Evolutionary conservation across 1,140 invertebrate species (phyloP), one percentile per base, ranked within the genome.

Genomic region (Drosophila punjabiensis): DNA sequence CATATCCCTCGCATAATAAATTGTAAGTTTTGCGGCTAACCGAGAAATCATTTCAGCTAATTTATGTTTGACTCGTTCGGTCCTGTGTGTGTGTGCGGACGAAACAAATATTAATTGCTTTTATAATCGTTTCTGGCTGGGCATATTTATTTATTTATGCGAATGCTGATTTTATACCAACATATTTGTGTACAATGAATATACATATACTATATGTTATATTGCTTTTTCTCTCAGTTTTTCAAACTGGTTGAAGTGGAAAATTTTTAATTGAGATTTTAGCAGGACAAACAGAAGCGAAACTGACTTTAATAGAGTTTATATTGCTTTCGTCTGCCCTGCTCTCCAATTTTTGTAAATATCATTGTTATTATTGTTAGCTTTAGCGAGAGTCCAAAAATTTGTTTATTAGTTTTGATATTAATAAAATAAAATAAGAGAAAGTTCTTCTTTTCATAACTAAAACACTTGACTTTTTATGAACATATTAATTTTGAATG

Each of bases 41-140:
- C 79, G 24, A 75, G 73, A 82, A 80, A 87, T 87, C 65, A 81
- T 87, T 80, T 87, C 62, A 78, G 84, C 80, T 87, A 87, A 87
- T 87, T 87, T 87, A 74, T 83, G 65, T 74, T 56, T 70, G 35
- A 39, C 58, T 60, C 50, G 39, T 61, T 74, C 20, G 55, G n/a
- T 6, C 7, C 69, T 43, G 16, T 60, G 20, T 24, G 20, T 24
- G 24, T 43, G 66, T 30, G 30, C 24, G n/a, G 4, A 39, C 53
- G 33, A 47, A 71, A 81, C 56, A 78, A 81, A 74, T 81, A 66
- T 74, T 81, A 85, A 81, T 81, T 81, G 68, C 76, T 67, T 73
- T 84, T 83, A 74, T 80, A 80, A 80, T 80, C 53, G 82, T 84
- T 75, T 60, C 52, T 47, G 65, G 47, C 53, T 64, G 32, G 50